Evolutionary conservation across 2,888 invertebrate species (phyloP).

Genomic region (Ecliptopera silaceata): DNA sequence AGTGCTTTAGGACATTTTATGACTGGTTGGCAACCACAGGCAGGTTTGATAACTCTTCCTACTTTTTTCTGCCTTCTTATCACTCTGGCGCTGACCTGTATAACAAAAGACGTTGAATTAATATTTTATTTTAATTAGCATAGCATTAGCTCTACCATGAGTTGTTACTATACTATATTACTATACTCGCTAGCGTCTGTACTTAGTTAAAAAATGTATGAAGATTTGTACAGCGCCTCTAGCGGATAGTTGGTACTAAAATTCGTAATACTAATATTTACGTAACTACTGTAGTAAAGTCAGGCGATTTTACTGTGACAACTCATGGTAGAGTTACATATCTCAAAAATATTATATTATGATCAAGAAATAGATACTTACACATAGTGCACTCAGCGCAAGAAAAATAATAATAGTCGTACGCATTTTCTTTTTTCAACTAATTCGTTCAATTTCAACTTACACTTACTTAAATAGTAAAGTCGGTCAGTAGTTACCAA

Average conservation of each 20-base stretch:
- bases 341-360: no score
- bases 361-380: slow-evolving; percentile 15
- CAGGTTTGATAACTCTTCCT: slow-evolving; percentile 1
- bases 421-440: slow-evolving; percentile 14
- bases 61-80: slow-evolving; percentile 27
- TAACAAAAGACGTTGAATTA: neutral
- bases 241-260: no score
- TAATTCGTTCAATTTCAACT: neutral
- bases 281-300: no score
- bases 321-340: no score
- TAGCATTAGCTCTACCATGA: no score
- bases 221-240: no score
- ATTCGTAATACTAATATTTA: no score
- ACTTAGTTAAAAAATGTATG: no score
- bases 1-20: neutral
- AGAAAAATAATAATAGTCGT: slow-evolving; percentile 17
- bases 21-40: slow-evolving; percentile 6
- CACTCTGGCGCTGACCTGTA: slow-evolving; percentile 28
- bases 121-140: no score
- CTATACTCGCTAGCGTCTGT: no score
- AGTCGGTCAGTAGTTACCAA: slow-evolving; percentile 8
- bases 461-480: slow-evolving; percentile 23
- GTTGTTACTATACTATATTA: no score
- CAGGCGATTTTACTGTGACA: no score
- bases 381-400: slow-evolving; percentile 12